Evolutionary conservation across 1,140 invertebrate species (phyloP), one percentile per base, ranked within the genome.

Genomic region (Cyclina sinensis): DNA sequence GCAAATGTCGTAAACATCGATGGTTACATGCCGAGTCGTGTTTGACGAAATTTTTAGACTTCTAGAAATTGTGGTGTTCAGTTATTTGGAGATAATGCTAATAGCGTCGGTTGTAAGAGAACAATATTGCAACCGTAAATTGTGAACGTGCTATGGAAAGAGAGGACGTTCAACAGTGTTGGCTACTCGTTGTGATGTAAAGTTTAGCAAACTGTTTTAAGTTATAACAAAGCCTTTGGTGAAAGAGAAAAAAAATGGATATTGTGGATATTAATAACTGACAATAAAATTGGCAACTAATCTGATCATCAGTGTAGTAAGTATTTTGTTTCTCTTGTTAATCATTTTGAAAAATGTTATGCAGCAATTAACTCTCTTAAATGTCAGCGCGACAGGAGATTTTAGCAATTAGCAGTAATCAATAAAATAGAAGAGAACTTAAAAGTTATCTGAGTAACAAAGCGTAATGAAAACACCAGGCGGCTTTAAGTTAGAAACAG

Each of bases 31-130:
- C 57, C 24, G 24, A n/a, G n/a, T 62, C 27, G 24, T 21, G 27
- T 62, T 62, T 62, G 57, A 62, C 57, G 57, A 62, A 62, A 62
- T 27, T 62, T 62, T 62, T 62, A 7, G 57, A 62, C 7, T n/a
- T n/a, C n/a, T n/a, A n/a, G n/a, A n/a, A 27, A 21, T 62, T n/a
- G n/a, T 24, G 27, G 57, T 62, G 24, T 27, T 62, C 57, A 62
- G 57, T 62, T 27, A 62, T 62, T 21, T 62, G 24, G 24, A 62
- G 57, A 9, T 62, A 62, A 62, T 62, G 57, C 57, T n/a, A n/a
- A 62, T 62, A 62, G 27, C n/a, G 4, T 9, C 57, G 7, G n/a
- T 62, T 62, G n/a, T 1, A 62, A 62, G 57, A 27, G n/a, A 62
- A 62, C 57, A 62, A 62, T n/a, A n/a, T 62, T 62, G 57, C 57